Percentiles rank a stretch among this genome's conserved stretches.
phyloP scores from a whole-genome alignment of 1,140 invertebrate genomes.

The Drosophila melanogaster region DNA sequence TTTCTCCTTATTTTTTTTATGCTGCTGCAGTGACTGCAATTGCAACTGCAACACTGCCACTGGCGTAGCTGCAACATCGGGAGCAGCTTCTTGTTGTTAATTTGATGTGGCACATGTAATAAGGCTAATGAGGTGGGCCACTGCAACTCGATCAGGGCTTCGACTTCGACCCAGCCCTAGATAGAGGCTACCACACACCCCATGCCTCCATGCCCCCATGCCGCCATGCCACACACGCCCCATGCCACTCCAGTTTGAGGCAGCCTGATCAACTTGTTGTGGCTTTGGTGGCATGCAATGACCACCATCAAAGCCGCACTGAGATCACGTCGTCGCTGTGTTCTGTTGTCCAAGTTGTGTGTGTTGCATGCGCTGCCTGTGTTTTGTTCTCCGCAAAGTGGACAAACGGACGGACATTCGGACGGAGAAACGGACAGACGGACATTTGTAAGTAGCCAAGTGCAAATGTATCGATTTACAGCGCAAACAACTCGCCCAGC shows the following conservation, averaged over 20 bases:
- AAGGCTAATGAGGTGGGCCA: conserved; percentile 61
- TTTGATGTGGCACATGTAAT: conserved; percentile 71
- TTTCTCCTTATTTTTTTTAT: conserved; percentile 19
- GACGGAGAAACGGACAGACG: conserved; percentile 5
- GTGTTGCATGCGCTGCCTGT: conserved; percentile 18
- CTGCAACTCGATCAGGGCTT: conserved; percentile 42
- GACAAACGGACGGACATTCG: neutral
- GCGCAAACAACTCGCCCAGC: conserved; percentile 73
- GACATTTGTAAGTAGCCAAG: conserved; percentile 60
- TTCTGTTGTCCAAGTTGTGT: conserved; percentile 36
- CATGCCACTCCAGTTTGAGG: neutral
- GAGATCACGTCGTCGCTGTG: conserved; percentile 67
- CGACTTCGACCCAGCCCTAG: conserved; percentile 27
- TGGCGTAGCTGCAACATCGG: conserved; percentile 23
- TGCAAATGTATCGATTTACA: conserved; percentile 82
- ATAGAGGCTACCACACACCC: conserved; percentile 19
- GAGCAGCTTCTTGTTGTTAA: conserved; percentile 54
- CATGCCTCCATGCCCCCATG: neutral
- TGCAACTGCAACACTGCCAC: conserved; percentile 13
- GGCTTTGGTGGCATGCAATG: conserved; percentile 66
- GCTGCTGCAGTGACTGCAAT: conserved; percentile 2
- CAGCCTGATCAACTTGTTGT: conserved; percentile 35
- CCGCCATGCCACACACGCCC: neutral
- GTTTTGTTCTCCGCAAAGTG: neutral
- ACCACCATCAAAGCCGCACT: conserved; percentile 73